Percentiles rank a stretch among this genome's conserved stretches.
Conservation (phyloP, 2,888 invertebrate species). For the Melikaiella ostensackeni region DNA sequence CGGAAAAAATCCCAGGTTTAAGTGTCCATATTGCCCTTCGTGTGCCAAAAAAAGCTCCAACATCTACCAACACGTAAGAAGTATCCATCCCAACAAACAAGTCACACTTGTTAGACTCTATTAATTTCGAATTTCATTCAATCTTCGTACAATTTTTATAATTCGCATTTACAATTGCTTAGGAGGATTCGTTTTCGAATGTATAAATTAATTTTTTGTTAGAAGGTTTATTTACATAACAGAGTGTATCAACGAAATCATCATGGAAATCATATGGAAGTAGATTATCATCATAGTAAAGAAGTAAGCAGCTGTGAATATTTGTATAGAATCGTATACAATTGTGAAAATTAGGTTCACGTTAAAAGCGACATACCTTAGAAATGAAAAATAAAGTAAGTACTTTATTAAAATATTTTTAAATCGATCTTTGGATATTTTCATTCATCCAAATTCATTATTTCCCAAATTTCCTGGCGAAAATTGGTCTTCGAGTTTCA, state of each 20-base stretch:
- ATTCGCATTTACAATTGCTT: too few relatives aligned
- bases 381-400: neutral
- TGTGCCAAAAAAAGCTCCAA: conserved; percentile 74
- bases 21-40: conserved; percentile 73
- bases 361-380: neutral
- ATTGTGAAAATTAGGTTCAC: neutral
- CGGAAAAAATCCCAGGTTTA: conserved; percentile 73
- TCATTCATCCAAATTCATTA: neutral
- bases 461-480: neutral
- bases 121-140: conserved; percentile 50
- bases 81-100: conserved; percentile 65
- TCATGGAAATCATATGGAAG: too few relatives aligned
- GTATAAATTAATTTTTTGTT: too few relatives aligned
- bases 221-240: too few relatives aligned
- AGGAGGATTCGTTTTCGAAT: too few relatives aligned
- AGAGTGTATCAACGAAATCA: too few relatives aligned
- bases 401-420: neutral
- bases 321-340: neutral
- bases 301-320: too few relatives aligned
- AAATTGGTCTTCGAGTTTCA: too few relatives aligned
- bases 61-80: conserved; percentile 73
- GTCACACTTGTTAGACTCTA: conserved; percentile 72
- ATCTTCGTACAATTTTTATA: too few relatives aligned
- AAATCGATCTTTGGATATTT: neutral
- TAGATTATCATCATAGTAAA: too few relatives aligned